A percentile compares a stretch with the other conserved stretches of the same genome.
These are phyloP conservation scores for Urosaurus nigricauda DNA, from an alignment of 2,797 vertebrate genomes.

Conservation along the genomic window DNA sequence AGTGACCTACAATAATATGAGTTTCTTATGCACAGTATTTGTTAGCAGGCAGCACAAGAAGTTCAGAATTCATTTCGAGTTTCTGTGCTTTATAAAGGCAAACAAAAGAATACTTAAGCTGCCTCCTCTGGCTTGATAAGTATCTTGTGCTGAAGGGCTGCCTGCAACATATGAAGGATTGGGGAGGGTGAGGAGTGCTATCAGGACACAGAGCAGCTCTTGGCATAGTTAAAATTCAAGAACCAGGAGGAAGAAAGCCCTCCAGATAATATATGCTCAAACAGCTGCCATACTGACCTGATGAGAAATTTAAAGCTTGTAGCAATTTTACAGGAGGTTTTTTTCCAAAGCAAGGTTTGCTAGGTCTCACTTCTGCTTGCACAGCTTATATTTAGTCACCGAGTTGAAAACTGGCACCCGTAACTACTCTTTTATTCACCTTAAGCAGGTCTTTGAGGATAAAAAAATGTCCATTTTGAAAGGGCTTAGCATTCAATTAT, in stretches of 20 bases:
- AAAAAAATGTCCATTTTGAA: conserved; percentile 44
- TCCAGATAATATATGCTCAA: conserved; percentile 26
- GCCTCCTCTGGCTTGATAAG: conserved; percentile 56
- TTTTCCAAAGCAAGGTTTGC: conserved; percentile 22
- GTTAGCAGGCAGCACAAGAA: conserved; percentile 73
- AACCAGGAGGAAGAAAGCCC: conserved; percentile 25
- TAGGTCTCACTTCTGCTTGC: conserved; percentile 7
- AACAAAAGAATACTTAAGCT: conserved; percentile 63
- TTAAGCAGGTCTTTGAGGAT: conserved; percentile 38
- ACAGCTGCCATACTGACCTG: conserved; percentile 25
- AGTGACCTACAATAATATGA: conserved; percentile 94
- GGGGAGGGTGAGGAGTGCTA: conserved; percentile 40
- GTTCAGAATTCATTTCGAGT: conserved; percentile 71
- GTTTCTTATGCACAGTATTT: conserved; percentile 87
- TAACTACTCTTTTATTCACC: conserved; percentile 42
- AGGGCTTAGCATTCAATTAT: conserved; percentile 51
- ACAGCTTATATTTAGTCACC: conserved; percentile 39
- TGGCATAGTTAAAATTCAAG: conserved; percentile 41
- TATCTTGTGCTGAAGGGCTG: conserved; percentile 40
- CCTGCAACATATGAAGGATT: conserved; percentile 40
- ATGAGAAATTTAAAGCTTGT: conserved; percentile 29
- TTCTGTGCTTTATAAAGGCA: conserved; percentile 62
- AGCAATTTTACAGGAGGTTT: conserved; percentile 35
- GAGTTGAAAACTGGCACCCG: conserved; percentile 38
- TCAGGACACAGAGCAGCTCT: conserved; percentile 20